Base-by-base conservation (phyloP, 1,140 invertebrate genomes). In the Papilio glaucus region DNA sequence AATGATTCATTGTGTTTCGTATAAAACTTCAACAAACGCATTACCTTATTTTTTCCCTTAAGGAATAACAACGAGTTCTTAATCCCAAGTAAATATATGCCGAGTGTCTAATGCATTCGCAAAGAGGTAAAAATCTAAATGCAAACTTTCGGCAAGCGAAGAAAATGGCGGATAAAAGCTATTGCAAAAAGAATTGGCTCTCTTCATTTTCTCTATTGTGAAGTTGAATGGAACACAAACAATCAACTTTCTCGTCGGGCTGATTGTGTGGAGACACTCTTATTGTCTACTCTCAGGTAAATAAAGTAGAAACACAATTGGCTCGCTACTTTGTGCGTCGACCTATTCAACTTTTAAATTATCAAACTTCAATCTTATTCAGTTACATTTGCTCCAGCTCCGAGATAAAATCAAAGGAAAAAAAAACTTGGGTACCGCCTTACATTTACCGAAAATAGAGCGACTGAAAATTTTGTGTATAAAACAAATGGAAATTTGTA, bases 151-250 rank as follows among this genome's bases (percentile, higher is more conserved):
- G 86, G 83, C 81, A 82, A 84, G 78, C 80, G 85, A 87, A 91
- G 85, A 85, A 89, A 91, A 88, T 84, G 80, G 79, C 70, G 82
- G 79, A 88, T 88, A 89, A 90, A 90, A 88, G 83, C 85, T 81
- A 79, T 85, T 84, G 80, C 81, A 87, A 85, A 88, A 90, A 88
- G 87, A 92, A 92, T 91, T 92, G 88, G 87, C 85, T 89, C 84
- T 88, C 86, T 87, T 90, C 89, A 92, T 92, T 91, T 91, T 91
- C 86, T 87, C 89, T 85, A 91, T 92, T 92, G 89, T 92, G 84
- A 89, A 89, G 82, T 88, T 90, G 89, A 92, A 92, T 89, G 85
- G 85, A 84, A 87, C 81, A 87, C 84, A 87, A 91, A 90, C 89
- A 91, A 90, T 92, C 88, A 92, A 90, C 77, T 90, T 87, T 88